These are phyloP conservation scores for Symphodus melops DNA, from an alignment of 2,113 vertebrate genomes.

Conservation along the genomic window DNA sequence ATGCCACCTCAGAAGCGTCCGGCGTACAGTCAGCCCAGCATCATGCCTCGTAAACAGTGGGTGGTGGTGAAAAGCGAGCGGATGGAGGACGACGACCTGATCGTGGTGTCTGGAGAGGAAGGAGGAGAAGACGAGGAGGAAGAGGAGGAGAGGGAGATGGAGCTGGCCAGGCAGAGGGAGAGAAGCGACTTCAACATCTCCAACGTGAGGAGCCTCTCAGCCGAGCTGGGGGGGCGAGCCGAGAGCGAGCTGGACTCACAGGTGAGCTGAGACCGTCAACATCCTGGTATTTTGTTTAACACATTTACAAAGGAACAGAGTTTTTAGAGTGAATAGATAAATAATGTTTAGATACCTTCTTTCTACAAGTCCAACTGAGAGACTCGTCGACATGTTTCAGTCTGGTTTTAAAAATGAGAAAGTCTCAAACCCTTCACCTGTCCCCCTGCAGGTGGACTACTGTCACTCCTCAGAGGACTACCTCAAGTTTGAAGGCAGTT, in stretches of 20 bases:
- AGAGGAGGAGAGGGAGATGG: conserved; percentile 77
- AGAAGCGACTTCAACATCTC: conserved; percentile 86
- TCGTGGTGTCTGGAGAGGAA: conserved; percentile 88
- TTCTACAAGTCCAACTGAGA: too few relatives aligned
- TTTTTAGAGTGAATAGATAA: too few relatives aligned
- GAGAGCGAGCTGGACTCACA: conserved; percentile 79
- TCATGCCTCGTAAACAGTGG: conserved; percentile 92
- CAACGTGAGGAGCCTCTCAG: conserved; percentile 88
- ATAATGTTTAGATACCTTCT: too few relatives aligned
- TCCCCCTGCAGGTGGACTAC: conserved; percentile 80
- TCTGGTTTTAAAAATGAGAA: too few relatives aligned
- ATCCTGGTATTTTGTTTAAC: too few relatives aligned
- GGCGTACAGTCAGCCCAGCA: conserved; percentile 85
- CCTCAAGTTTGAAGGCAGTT: conserved; percentile 84
- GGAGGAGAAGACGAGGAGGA: conserved; percentile 91
- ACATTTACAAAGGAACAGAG: too few relatives aligned
- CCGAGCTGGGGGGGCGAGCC: conserved; percentile 65
- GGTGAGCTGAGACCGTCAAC: conserved; percentile 68
- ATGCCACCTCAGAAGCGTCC: conserved; percentile 73
- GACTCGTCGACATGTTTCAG: too few relatives aligned
- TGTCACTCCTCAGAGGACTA: conserved; percentile 88
- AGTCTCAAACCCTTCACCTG: neutral
- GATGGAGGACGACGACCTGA: conserved; percentile 88
- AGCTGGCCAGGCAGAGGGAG: conserved; percentile 72
- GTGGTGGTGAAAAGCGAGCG: conserved; percentile 90